Evolutionary conservation across 2,797 vertebrate species (phyloP).

Genomic region (Sorex maritimensis): DNA sequence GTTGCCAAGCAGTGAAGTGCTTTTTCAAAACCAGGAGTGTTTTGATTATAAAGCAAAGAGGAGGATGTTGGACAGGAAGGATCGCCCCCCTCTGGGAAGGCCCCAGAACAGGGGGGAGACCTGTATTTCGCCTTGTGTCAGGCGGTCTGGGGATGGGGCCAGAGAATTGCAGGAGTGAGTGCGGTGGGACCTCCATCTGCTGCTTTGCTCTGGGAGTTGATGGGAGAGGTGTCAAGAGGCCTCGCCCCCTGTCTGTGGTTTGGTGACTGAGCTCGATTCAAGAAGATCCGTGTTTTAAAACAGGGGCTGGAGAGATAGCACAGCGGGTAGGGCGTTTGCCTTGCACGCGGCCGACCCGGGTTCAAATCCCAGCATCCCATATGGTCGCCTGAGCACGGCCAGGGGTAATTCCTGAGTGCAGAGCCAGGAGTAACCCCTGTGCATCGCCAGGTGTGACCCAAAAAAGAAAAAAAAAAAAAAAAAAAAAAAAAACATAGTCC

Average conservation of each 20-base stretch:
- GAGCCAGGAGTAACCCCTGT: too few relatives aligned
- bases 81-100: not conserved
- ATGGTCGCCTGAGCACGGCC: too few relatives aligned
- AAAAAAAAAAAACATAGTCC: too few relatives aligned
- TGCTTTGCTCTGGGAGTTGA: not conserved
- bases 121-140: not conserved
- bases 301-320: too few relatives aligned
- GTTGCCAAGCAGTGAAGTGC: slow-evolving; percentile 52
- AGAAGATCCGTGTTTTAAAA: slow-evolving; percentile 63
- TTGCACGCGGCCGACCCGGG: too few relatives aligned
- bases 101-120: slow-evolving; percentile 20
- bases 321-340: too few relatives aligned
- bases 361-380: too few relatives aligned
- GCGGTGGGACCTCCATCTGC: not conserved
- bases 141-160: not conserved
- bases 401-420: too few relatives aligned
- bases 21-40: slow-evolving; percentile 60
- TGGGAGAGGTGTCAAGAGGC: not conserved
- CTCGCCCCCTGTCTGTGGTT: slow-evolving; percentile 28
- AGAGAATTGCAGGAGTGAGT: not conserved
- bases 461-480: too few relatives aligned
- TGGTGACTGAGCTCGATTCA: slow-evolving; percentile 48
- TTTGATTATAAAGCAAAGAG: slow-evolving; percentile 45
- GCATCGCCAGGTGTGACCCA: too few relatives aligned
- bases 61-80: not conserved